These are phyloP conservation scores for Hemistola chrysoprasaria DNA, from an alignment of 2,888 invertebrate species.

Conservation along the genomic window DNA sequence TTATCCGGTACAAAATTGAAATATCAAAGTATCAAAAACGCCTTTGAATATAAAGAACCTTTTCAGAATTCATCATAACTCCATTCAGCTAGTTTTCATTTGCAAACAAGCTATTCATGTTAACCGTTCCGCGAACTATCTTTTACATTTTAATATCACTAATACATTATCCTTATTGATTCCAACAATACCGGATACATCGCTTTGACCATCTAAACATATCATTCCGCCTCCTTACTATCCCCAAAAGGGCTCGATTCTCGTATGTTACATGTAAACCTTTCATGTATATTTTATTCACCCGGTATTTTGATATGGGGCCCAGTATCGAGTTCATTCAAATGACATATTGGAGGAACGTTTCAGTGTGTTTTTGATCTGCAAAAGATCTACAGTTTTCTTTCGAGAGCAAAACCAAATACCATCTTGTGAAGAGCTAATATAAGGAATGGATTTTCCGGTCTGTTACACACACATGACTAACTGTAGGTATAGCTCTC, in stretches of 20 bases:
- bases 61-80: too few relatives aligned
- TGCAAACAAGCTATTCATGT: constrained; percentile 11
- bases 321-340: constrained; percentile 69
- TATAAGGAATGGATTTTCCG: constrained; percentile 58
- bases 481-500: background rate
- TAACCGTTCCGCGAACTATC: constrained; percentile 43
- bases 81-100: too few relatives aligned
- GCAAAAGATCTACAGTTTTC: constrained; percentile 59
- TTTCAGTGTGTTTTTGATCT: constrained; percentile 63
- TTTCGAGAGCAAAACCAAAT: constrained; percentile 63
- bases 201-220: constrained; percentile 69
- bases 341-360: constrained; percentile 75
- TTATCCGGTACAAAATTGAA: too few relatives aligned
- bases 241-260: constrained; percentile 55
- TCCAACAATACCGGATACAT: constrained; percentile 57
- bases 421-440: constrained; percentile 58
- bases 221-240: constrained; percentile 55
- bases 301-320: constrained; percentile 66
- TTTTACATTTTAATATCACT: constrained; percentile 68
- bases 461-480: constrained; percentile 33
- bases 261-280: constrained; percentile 70
- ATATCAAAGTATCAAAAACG: too few relatives aligned
- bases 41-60: too few relatives aligned
- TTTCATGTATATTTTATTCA: constrained; percentile 76
- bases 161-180: constrained; percentile 74